Conservation (phyloP, 2,888 invertebrate genomes). For the Nomada flava region DNA sequence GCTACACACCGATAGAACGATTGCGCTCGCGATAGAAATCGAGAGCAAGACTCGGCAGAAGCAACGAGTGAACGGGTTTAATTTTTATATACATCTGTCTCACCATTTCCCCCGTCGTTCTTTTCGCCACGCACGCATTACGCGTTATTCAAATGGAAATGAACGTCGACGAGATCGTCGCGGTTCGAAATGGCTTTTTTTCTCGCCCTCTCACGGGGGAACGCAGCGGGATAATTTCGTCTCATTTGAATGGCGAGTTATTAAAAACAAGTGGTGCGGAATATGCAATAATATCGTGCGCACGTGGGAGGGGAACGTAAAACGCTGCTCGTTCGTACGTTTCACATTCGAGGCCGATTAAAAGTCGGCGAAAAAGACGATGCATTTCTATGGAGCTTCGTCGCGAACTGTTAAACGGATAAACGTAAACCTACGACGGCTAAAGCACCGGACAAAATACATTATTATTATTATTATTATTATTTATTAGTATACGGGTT, state of each 20-base stretch:
- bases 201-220: background rate
- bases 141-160: background rate
- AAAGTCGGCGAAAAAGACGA: background rate
- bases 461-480: too few species aligned
- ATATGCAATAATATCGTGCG: constrained; percentile 15
- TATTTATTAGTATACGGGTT: too few species aligned
- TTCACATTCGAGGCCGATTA: background rate
- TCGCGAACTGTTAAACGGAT: background rate
- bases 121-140: background rate
- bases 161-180: background rate
- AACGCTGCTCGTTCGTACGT: background rate
- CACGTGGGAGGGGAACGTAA: background rate
- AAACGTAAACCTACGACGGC: too few species aligned
- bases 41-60: background rate
- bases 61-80: background rate
- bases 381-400: background rate
- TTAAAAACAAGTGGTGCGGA: constrained; percentile 27
- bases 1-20: background rate
- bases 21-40: background rate
- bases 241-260: constrained; percentile 16
- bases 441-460: background rate
- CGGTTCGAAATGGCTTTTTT: background rate
- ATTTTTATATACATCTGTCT: background rate
- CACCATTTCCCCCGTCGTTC: background rate
- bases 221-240: constrained; percentile 24